Base-by-base conservation (phyloP, 1,140 invertebrate species). In the Drosophila nikananu region DNA sequence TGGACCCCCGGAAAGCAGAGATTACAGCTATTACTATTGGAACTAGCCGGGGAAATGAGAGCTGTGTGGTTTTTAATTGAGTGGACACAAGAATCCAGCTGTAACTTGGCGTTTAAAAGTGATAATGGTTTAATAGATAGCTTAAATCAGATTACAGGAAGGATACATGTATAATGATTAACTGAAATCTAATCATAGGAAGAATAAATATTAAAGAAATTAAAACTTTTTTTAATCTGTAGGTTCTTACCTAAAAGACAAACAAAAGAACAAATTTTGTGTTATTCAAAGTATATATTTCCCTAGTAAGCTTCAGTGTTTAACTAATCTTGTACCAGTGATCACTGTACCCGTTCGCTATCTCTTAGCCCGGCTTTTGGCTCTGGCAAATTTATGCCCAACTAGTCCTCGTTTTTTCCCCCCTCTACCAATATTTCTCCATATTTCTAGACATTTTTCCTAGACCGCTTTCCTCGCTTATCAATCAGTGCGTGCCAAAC, bases 401-500 rank as follows among this genome's bases (percentile, higher is more conserved):
- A 60, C 46, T 76, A 49, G 72, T 65, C 19, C 19, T 25, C 55
- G 32, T 62, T 30, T 23, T 23, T 32, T 2, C 21, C 46, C 44
- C 25, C 41, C 32, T 7, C 21, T 3, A 7, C 3, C 17, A 23
- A 12, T 12, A 9, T 35, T 32, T 39, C 51, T 25, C 48, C 27
- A 15, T 21, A 55, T 37, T 55, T 55, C 32, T 39, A 21, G 7
- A 42, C 13, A 35, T 46, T 75, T 61, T 61, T 37, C 30, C 17
- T 19, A 44, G 41, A 12, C 64, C 44, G 41, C 57, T 62, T 70
- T 68, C 60, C 66, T 77, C 62, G 84, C 82, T 87, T 87, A 87
- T 87, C 83, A 89, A 89, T 87, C 83, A 87, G 83, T 87, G 83
- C 83, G 83, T 89, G 83, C 84, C 84, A 87, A 87, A 87, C 80